Percentiles rank a stretch among this genome's conserved stretches.
These are phyloP conservation scores for Papilio protenor DNA, from an alignment of 2,888 invertebrate species.

Conservation along the genomic window DNA sequence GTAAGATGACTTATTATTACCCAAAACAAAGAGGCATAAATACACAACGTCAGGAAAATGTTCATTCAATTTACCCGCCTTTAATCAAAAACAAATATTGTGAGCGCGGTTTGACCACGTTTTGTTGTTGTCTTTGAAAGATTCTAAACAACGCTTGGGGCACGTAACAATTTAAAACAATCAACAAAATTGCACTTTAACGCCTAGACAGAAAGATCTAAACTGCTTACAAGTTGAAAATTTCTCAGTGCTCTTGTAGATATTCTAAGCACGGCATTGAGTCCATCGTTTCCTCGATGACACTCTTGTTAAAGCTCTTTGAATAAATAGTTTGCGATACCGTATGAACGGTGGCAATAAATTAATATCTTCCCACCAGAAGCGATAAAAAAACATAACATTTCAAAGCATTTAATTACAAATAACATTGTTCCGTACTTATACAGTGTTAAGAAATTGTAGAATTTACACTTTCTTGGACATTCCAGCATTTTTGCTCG, in stretches of 20 bases:
- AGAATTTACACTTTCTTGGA: background rate
- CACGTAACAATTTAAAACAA: constrained; percentile 26
- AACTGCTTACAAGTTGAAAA: background rate
- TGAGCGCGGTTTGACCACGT: constrained; percentile 12
- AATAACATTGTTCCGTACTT: background rate
- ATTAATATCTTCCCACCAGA: constrained; percentile 21
- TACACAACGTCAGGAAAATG: background rate
- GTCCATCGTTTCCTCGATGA: constrained; percentile 28
- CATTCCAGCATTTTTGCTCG: background rate
- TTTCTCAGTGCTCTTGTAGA: background rate
- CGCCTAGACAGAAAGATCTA: background rate
- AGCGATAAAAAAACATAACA: background rate
- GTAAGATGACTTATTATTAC: background rate
- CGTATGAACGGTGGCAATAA: constrained; percentile 9
- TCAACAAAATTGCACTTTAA: constrained; percentile 34
- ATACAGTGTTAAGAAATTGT: background rate
- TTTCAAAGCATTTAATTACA: background rate
- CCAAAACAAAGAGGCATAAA: background rate
- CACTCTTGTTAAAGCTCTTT: constrained; percentile 12
- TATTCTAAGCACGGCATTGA: constrained; percentile 22
- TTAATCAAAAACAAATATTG: constrained; percentile 31
- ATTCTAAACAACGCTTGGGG: constrained; percentile 14
- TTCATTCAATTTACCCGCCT: constrained; percentile 12
- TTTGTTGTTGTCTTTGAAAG: constrained; percentile 22
- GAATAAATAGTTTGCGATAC: constrained; percentile 32